phyloP scores from a whole-genome alignment of 1,140 invertebrate species.

The Melitaea cinxia region DNA sequence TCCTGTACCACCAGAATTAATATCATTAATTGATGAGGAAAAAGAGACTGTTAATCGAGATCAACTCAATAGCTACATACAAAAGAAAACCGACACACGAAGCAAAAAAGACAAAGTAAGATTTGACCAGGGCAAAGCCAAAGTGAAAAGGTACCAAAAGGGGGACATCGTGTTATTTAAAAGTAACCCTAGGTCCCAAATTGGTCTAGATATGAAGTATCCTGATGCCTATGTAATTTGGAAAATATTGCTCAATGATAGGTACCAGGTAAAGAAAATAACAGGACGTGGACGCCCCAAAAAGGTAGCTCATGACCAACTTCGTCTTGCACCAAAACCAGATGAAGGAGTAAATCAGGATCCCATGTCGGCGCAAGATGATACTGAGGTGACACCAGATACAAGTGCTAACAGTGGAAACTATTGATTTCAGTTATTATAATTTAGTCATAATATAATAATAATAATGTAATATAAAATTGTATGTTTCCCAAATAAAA shows the following conservation, averaged over 20 bases:
- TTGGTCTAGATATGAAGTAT: constrained; percentile 25
- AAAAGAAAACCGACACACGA: constrained; percentile 1
- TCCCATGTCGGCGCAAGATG: neutral
- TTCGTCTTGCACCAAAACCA: constrained; percentile 23
- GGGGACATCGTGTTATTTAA: constrained; percentile 29
- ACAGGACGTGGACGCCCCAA: constrained; percentile 20
- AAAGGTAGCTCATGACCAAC: constrained; percentile 33
- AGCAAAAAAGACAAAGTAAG: constrained; percentile 17
- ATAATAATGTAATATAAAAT: too few relatives aligned
- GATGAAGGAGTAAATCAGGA: neutral
- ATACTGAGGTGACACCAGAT: neutral
- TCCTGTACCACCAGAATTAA: constrained; percentile 27
- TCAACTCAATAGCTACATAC: constrained; percentile 5
- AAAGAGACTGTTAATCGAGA: neutral
- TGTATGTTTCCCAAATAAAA: too few relatives aligned
- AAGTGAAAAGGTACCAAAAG: constrained; percentile 30
- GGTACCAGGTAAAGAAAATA: constrained; percentile 28
- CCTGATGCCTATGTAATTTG: constrained; percentile 22
- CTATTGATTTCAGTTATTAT: too few relatives aligned
- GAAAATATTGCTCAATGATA: constrained; percentile 23
- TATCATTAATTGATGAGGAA: constrained; percentile 1
- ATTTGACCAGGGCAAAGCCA: constrained; percentile 25
- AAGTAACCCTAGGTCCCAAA: constrained; percentile 18
- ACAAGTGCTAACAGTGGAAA: too few relatives aligned
- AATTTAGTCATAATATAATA: too few relatives aligned